These are phyloP conservation scores for Tetramorium parvispinum DNA, from an alignment of 1,140 invertebrate genomes.

Conservation along the genomic window DNA sequence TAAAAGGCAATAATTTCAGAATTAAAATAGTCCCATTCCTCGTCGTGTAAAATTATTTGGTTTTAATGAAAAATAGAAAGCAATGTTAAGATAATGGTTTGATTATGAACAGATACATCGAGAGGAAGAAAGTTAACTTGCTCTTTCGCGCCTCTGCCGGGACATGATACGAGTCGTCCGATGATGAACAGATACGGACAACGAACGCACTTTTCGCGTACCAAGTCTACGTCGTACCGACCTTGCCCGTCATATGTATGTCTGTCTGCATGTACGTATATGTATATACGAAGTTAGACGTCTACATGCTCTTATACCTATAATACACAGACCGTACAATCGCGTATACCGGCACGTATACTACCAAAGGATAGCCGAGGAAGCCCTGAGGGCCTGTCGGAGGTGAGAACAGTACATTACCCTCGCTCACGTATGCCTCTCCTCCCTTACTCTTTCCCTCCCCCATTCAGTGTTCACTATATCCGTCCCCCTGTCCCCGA, in stretches of 20 bases:
- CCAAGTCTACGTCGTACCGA: conserved; percentile 41
- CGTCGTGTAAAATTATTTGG: not conserved
- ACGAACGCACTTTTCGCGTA: conserved; percentile 22
- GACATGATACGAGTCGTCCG: conserved; percentile 20
- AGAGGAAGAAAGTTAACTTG: conserved; percentile 16
- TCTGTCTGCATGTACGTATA: conserved; percentile 32
- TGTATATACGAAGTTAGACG: conserved; percentile 17
- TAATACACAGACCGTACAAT: conserved; percentile 19
- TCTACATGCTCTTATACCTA: conserved; percentile 2
- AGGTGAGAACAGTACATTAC: conserved; percentile 81
- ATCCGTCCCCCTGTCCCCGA: conserved; percentile 31
- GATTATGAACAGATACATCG: not conserved
- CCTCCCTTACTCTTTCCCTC: conserved; percentile 59
- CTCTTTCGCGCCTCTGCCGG: conserved; percentile 22
- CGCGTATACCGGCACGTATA: conserved; percentile 38
- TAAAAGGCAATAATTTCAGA: not conserved
- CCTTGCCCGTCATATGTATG: conserved; percentile 31
- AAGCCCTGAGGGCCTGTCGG: conserved; percentile 77
- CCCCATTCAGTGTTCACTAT: conserved; percentile 63
- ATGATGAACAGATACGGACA: conserved; percentile 49
- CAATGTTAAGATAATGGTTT: not conserved
- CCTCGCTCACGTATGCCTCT: conserved; percentile 70
- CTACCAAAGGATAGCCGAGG: conserved; percentile 68
- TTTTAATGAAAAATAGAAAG: not conserved
- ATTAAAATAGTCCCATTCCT: not conserved